Evolutionary conservation across 2,113 vertebrate species (phyloP).

Genomic region (Colaptes auratus): DNA sequence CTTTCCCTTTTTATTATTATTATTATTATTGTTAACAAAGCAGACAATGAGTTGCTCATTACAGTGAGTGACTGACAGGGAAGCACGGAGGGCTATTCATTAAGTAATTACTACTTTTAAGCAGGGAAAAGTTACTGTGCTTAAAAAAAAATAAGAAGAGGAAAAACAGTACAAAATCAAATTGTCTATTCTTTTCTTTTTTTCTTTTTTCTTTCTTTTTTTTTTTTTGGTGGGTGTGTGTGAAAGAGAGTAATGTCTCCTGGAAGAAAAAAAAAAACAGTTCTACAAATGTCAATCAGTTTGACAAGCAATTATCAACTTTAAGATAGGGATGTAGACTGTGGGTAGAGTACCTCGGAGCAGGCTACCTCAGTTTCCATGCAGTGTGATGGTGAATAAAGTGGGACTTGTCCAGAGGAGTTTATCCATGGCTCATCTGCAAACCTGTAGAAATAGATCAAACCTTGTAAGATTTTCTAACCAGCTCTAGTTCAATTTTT

Average conservation of each 20-base stretch:
- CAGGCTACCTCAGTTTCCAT: not conserved
- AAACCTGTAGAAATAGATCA: not conserved
- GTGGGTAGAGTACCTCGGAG: constrained; percentile 35
- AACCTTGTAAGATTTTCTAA: not conserved
- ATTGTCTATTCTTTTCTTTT: constrained; percentile 61
- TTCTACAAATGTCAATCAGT: constrained; percentile 82
- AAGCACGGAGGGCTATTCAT: constrained; percentile 79
- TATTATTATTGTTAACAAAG: constrained; percentile 65
- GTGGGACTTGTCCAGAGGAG: not conserved
- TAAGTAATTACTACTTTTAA: constrained; percentile 84
- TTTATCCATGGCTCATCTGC: not conserved
- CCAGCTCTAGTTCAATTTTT: not conserved
- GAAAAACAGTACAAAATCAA: constrained; percentile 76
- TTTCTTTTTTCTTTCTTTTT: not conserved
- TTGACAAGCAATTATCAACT: constrained; percentile 85
- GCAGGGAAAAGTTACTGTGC: constrained; percentile 65
- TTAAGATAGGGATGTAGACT: constrained; percentile 48
- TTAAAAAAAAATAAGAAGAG: constrained; percentile 20
- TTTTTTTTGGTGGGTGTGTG: constrained; percentile 50
- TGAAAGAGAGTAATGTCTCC: constrained; percentile 69
- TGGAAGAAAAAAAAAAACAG: constrained; percentile 78
- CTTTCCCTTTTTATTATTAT: not conserved
- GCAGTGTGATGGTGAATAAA: not conserved
- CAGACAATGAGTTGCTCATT: constrained; percentile 77
- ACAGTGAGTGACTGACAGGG: constrained; percentile 78